phyloP scores from a whole-genome alignment of 2,888 invertebrate species.

The Aquatica leii region DNA sequence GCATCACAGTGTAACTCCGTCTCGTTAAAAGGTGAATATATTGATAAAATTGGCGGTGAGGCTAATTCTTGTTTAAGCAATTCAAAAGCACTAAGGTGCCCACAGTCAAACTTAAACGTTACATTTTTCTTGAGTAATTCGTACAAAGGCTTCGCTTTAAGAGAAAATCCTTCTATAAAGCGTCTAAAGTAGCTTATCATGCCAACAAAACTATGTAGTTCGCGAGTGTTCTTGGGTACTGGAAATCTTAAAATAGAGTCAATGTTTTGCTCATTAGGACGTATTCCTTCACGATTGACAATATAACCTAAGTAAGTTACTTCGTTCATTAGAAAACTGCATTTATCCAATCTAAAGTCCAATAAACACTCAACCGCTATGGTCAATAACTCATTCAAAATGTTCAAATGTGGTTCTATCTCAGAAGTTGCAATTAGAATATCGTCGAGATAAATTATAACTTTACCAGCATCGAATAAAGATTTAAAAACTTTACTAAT shows the following conservation, averaged over 20 bases:
- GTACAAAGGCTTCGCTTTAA: background rate
- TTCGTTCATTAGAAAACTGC: background rate
- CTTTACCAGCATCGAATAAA: background rate
- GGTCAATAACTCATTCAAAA: background rate
- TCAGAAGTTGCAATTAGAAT: background rate
- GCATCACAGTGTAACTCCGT: too few relatives aligned
- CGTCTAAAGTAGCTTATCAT: background rate
- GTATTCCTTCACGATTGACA: background rate
- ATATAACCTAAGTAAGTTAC: constrained; percentile 1
- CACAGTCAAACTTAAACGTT: background rate
- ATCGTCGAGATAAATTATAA: constrained; percentile 3
- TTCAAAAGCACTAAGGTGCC: background rate
- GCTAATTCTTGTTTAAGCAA: too few relatives aligned
- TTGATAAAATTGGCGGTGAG: too few relatives aligned
- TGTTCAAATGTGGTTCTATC: background rate
- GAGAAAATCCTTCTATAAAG: background rate
- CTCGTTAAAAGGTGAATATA: too few relatives aligned
- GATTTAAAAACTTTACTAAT: background rate
- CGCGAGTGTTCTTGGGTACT: background rate
- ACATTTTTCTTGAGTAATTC: background rate
- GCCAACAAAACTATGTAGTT: constrained; percentile 3
- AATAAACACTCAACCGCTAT: background rate
- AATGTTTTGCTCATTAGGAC: background rate
- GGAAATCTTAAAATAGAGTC: background rate
- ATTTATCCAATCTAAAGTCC: constrained; percentile 4